Evolutionary conservation across 1,140 invertebrate genomes (phyloP).

Genomic region (Thalassaphorura encarpata): DNA sequence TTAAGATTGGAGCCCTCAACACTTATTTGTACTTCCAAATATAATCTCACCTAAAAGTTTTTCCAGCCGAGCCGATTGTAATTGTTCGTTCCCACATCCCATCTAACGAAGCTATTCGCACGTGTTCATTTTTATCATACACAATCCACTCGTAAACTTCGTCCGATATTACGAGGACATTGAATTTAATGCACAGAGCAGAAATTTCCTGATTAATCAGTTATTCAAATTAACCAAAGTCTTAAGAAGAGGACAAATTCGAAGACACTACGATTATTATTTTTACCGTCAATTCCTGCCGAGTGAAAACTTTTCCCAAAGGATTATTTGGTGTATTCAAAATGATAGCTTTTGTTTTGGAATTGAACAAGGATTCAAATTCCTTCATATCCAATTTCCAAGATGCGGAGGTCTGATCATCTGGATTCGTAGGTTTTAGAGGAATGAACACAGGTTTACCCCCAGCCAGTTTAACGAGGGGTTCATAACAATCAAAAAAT

Average conservation of each 20-base stretch:
- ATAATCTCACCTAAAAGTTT: constrained; percentile 48
- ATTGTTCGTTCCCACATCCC: constrained; percentile 97
- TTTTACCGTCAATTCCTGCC: constrained; percentile 48
- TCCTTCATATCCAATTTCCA: constrained; percentile 81
- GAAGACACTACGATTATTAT: not conserved
- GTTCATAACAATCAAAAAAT: constrained; percentile 95
- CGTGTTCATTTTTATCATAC: constrained; percentile 72
- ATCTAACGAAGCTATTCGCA: constrained; percentile 63
- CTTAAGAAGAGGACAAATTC: not conserved
- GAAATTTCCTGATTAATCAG: constrained; percentile 54
- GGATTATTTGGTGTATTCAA: constrained; percentile 96
- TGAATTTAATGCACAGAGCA: constrained; percentile 78
- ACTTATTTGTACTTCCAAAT: no score
- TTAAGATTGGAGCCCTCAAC: no score
- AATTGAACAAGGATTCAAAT: constrained; percentile 69
- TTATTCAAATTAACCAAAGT: not conserved
- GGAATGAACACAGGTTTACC: constrained; percentile 80
- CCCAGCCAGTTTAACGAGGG: constrained; percentile 72
- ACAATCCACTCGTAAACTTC: constrained; percentile 98
- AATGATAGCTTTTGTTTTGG: constrained; percentile 89
- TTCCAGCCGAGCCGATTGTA: constrained; percentile 92
- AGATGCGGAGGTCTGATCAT: constrained; percentile 57
- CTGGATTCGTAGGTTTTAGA: constrained; percentile 58
- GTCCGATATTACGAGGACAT: constrained; percentile 85
- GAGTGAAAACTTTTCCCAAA: constrained; percentile 76